Evolutionary conservation across 2,888 invertebrate species (phyloP).

Genomic region (Rhopalosiphum nymphaeae): DNA sequence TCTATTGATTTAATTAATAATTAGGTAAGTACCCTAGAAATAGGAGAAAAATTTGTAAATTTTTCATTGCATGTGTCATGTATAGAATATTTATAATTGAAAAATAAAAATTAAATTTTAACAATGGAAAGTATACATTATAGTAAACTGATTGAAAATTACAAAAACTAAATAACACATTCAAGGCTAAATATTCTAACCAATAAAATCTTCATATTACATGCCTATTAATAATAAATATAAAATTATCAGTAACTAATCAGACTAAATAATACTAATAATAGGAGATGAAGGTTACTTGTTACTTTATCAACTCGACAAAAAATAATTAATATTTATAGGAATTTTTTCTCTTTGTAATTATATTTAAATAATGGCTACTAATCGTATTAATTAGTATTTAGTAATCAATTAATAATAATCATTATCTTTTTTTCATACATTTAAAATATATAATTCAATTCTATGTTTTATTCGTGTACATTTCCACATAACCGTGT

Average conservation of each 20-base stretch:
- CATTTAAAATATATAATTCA: not conserved
- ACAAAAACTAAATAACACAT: not conserved
- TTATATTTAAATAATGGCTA: not conserved
- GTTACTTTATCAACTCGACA: not conserved
- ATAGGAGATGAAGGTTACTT: not conserved
- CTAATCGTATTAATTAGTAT: not conserved
- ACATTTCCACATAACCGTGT: not conserved
- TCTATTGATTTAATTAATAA: too few relatives aligned
- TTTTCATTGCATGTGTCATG: too few relatives aligned
- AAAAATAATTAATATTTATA: not conserved
- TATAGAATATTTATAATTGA: too few relatives aligned
- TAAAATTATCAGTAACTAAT: not conserved
- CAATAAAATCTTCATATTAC: not conserved
- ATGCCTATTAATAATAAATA: not conserved
- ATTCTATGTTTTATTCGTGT: not conserved
- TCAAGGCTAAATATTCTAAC: not conserved
- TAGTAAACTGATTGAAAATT: not conserved
- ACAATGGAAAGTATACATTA: not conserved
- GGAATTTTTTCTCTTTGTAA: not conserved
- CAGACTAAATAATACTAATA: not conserved
- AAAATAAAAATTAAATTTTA: not conserved
- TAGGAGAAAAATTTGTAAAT: too few relatives aligned
- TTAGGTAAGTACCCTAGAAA: too few relatives aligned
- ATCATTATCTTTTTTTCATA: not conserved
- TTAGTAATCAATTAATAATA: not conserved